Percentiles rank a stretch among this genome's conserved stretches.
Conservation (phyloP, 2,888 invertebrate genomes). For the Synergus itoensis region DNA sequence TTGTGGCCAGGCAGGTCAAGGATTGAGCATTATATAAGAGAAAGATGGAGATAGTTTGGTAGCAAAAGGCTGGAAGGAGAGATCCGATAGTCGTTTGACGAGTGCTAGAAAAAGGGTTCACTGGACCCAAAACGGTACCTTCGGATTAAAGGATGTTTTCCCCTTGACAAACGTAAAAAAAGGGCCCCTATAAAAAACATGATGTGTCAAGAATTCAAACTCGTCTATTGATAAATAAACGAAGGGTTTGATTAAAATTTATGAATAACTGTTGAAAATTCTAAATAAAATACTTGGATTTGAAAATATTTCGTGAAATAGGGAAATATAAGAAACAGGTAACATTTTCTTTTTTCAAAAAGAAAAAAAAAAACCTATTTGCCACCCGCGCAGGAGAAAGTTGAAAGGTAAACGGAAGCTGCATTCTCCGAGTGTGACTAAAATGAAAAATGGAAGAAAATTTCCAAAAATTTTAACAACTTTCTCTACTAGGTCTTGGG, state of each 20-base stretch:
- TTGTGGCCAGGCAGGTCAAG: slow-evolving; percentile 34
- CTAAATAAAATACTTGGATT: no score
- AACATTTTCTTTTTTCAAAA: slow-evolving; percentile 15
- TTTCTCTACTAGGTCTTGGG: slow-evolving; percentile 24
- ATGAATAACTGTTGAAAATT: no score
- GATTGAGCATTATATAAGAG: background rate
- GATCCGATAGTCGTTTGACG: slow-evolving; percentile 27
- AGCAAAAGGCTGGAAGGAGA: background rate
- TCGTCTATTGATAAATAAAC: no score
- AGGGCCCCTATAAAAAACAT: slow-evolving; percentile 45
- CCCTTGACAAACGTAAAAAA: slow-evolving; percentile 8
- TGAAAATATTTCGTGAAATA: background rate
- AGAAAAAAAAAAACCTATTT: slow-evolving; percentile 44
- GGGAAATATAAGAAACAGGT: background rate
- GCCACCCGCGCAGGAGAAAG: slow-evolving; percentile 47
- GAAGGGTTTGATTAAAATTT: no score
- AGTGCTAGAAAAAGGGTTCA: slow-evolving; percentile 52
- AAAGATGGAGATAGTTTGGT: slow-evolving; percentile 1
- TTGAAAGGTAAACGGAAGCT: slow-evolving; percentile 16
- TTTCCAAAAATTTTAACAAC: slow-evolving; percentile 56
- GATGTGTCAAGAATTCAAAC: background rate
- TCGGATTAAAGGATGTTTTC: slow-evolving; percentile 33
- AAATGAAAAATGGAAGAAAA: slow-evolving; percentile 71
- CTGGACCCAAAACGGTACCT: slow-evolving; percentile 45
- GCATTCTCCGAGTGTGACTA: slow-evolving; percentile 60